phyloP scores from a whole-genome alignment of 2,113 vertebrate genomes.

The Sebastes fasciatus region DNA sequence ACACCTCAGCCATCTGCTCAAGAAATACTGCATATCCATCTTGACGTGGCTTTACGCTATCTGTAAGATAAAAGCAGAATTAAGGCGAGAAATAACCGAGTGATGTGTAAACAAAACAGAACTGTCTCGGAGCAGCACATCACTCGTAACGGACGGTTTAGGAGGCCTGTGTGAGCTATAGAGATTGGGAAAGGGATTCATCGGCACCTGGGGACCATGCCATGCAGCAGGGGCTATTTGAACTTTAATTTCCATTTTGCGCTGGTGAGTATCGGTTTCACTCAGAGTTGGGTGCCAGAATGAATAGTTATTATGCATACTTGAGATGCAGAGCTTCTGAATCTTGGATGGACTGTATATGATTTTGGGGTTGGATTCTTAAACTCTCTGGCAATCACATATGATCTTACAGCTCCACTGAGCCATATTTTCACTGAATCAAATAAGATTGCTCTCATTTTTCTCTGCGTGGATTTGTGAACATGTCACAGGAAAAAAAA shows the following conservation, averaged over 20 bases:
- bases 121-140: neutral
- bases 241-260: slow-evolving; percentile 40
- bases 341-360: neutral
- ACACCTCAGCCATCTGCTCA: slow-evolving; percentile 1
- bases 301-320: neutral
- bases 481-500: neutral
- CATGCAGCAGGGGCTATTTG: slow-evolving; percentile 11
- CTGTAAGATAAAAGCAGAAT: neutral
- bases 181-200: slow-evolving; percentile 38
- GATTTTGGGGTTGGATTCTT: neutral
- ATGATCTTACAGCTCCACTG: neutral
- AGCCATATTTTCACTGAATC: neutral
- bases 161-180: neutral
- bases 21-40: neutral
- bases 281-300: neutral
- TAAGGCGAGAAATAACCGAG: neutral
- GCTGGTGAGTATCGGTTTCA: neutral
- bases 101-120: slow-evolving; percentile 4
- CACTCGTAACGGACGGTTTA: slow-evolving; percentile 22
- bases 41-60: too few relatives aligned
- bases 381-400: neutral
- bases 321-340: slow-evolving; percentile 15
- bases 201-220: slow-evolving; percentile 11
- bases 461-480: neutral
- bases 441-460: neutral